Percentiles rank a stretch among this genome's conserved stretches.
These are phyloP conservation scores for Plectrocnemia conspersa DNA, from an alignment of 1,140 invertebrate species.

Conservation along the genomic window DNA sequence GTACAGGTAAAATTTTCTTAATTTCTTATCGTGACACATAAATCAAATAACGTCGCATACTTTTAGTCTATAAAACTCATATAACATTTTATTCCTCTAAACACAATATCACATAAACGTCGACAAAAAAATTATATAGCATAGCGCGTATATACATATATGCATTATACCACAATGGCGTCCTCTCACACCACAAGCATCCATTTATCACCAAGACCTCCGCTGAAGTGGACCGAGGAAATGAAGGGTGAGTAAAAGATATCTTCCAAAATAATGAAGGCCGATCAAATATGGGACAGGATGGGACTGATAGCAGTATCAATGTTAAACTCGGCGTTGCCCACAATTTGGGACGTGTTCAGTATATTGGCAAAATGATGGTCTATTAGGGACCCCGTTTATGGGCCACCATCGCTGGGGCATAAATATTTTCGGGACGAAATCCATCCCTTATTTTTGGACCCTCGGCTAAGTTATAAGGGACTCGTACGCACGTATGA, in stretches of 20 bases:
- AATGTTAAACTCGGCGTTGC: slow-evolving; percentile 12
- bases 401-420: slow-evolving; percentile 13
- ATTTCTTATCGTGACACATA: no score
- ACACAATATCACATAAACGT: no score
- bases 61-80: no score
- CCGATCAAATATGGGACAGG: slow-evolving; percentile 13
- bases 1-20: no score
- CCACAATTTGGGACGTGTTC: slow-evolving; percentile 20
- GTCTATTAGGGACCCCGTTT: slow-evolving; percentile 21
- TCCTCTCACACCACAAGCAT: neutral
- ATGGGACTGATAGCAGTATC: slow-evolving; percentile 14
- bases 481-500: no score
- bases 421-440: no score
- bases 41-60: no score
- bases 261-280: slow-evolving; percentile 8
- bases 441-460: no score
- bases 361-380: slow-evolving; percentile 22
- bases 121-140: no score
- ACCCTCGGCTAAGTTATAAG: no score
- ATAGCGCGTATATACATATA: neutral
- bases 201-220: neutral
- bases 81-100: no score
- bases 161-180: neutral
- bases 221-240: no score
- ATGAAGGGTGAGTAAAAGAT: neutral